These are phyloP conservation scores for Crocidura indochinensis DNA, from an alignment of 2,797 vertebrate genomes.

Conservation along the genomic window DNA sequence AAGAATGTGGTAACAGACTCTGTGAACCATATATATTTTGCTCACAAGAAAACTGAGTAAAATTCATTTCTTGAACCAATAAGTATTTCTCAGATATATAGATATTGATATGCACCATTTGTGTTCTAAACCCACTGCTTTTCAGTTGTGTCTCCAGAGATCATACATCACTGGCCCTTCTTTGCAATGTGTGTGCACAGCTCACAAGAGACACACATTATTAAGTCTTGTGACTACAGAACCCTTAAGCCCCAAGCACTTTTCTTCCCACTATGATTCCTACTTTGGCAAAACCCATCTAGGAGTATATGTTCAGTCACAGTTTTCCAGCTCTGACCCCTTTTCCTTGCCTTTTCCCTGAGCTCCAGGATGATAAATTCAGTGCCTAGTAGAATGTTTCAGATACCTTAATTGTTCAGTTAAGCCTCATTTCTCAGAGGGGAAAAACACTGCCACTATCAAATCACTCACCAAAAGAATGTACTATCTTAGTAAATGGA, in stretches of 20 bases:
- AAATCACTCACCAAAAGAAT: constrained; percentile 53
- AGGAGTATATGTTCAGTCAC: background rate
- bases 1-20: too few species aligned
- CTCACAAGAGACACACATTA: background rate
- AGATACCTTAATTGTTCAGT: constrained; percentile 5
- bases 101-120: background rate
- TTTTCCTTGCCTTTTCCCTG: constrained; percentile 12
- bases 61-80: too few species aligned
- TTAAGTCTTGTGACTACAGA: background rate
- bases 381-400: background rate
- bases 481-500: constrained; percentile 24
- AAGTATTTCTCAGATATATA: too few species aligned
- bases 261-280: constrained; percentile 38
- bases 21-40: too few species aligned
- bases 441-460: background rate
- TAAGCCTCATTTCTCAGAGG: constrained; percentile 16
- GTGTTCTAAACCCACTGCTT: background rate
- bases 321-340: constrained; percentile 43
- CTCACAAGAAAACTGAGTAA: too few species aligned
- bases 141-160: constrained; percentile 24
- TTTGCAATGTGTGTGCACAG: background rate
- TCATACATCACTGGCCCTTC: background rate
- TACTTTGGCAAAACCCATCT: constrained; percentile 43
- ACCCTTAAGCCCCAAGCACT: constrained; percentile 24
- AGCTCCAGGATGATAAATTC: background rate